Percentiles rank a stretch among this genome's conserved stretches.
Conservation (phyloP, 2,888 invertebrate species). For the Malachius bipustulatus region DNA sequence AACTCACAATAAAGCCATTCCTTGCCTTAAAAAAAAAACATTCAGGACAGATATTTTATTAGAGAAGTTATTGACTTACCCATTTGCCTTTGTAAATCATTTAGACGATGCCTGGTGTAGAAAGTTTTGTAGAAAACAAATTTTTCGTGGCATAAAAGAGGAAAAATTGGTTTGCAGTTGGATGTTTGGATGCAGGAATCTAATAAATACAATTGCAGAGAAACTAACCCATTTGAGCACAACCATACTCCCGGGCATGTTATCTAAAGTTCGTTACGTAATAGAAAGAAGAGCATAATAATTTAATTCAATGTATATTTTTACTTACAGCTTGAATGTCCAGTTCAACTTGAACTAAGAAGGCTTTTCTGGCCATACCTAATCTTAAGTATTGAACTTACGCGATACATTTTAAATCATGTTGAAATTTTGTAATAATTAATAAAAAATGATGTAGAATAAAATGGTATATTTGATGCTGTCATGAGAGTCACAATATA, state of each 20-base stretch:
- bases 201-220: constrained; percentile 55
- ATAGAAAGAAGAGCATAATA: constrained; percentile 2
- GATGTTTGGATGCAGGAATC: constrained; percentile 59
- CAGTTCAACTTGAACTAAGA: constrained; percentile 47
- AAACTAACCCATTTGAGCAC: constrained; percentile 65
- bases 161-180: constrained; percentile 55
- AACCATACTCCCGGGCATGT: constrained; percentile 82
- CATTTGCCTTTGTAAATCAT: constrained; percentile 38
- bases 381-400: not conserved
- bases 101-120: constrained; percentile 34
- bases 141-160: constrained; percentile 56
- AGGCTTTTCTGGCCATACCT: constrained; percentile 38
- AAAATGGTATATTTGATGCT: no score
- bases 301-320: no score
- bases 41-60: no score
- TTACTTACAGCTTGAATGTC: constrained; percentile 43
- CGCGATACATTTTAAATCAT: not conserved
- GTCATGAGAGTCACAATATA: no score
- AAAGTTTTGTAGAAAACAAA: constrained; percentile 57
- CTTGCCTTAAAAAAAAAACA: constrained; percentile 35
- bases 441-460: not conserved
- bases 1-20: constrained; percentile 53
- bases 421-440: no score
- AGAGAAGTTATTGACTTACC: no score
- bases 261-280: constrained; percentile 39